Evolutionary conservation across 1,140 invertebrate genomes (phyloP).

Genomic region (Aphelenchoides fujianensis): DNA sequence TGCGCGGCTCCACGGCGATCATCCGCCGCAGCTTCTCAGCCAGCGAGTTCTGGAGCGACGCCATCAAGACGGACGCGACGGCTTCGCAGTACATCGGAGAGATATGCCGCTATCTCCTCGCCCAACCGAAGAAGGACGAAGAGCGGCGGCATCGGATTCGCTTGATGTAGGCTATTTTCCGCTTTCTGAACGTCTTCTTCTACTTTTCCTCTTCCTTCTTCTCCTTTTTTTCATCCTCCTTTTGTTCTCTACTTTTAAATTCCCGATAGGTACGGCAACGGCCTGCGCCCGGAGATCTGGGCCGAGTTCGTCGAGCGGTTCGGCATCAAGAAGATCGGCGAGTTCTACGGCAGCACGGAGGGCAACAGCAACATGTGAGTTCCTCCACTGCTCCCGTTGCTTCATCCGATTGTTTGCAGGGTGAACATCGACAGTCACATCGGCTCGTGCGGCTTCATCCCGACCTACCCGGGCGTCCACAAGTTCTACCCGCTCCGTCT

Average conservation of each 20-base stretch:
- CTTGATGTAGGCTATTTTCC: no score
- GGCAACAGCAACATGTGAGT: slow-evolving; percentile 75
- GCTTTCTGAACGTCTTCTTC: no score
- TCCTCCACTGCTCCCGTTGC: no score
- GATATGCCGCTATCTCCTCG: slow-evolving; percentile 92
- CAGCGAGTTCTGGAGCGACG: slow-evolving; percentile 86
- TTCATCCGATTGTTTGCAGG: no score
- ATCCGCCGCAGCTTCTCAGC: slow-evolving; percentile 92
- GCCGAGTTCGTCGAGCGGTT: slow-evolving; percentile 82
- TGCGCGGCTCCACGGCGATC: slow-evolving; percentile 73
- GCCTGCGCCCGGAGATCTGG: slow-evolving; percentile 92
- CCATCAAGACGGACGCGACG: slow-evolving; percentile 85
- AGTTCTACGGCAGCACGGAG: slow-evolving; percentile 94
- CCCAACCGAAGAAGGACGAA: slow-evolving; percentile 74
- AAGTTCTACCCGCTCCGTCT: slow-evolving; percentile 68
- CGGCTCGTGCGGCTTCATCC: slow-evolving; percentile 69
- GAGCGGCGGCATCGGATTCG: slow-evolving; percentile 80
- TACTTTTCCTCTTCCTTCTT: no score
- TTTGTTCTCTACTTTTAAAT: no score
- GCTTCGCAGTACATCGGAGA: slow-evolving; percentile 97
- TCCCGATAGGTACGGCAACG: no score
- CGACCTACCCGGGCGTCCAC: slow-evolving; percentile 58
- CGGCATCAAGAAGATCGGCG: slow-evolving; percentile 77
- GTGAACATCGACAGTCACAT: slow-evolving; percentile 76
- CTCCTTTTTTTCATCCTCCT: no score